These are phyloP conservation scores for Thecocarcelia acutangulata DNA, from an alignment of 2,888 invertebrate species.

Conservation along the genomic window DNA sequence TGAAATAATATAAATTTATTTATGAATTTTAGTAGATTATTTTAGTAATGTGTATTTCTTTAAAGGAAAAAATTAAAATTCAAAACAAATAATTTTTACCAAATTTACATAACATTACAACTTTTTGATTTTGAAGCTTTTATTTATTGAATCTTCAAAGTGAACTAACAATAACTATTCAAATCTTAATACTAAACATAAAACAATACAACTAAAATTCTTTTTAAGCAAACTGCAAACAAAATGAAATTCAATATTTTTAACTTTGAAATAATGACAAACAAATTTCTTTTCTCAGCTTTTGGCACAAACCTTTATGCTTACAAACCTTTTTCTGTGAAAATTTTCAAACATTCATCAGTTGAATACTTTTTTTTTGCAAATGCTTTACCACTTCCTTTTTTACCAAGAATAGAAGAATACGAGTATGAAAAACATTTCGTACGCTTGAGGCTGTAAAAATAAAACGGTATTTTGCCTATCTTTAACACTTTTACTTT, in stretches of 20 bases:
- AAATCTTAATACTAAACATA: too few species aligned
- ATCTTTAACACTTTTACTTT: constrained; percentile 38
- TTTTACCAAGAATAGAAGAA: constrained; percentile 8
- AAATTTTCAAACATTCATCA: constrained; percentile 35
- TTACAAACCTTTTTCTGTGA: constrained; percentile 16
- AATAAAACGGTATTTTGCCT: constrained; percentile 16
- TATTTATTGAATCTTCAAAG: too few species aligned
- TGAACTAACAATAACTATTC: too few species aligned
- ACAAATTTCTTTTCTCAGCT: neutral
- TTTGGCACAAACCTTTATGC: neutral
- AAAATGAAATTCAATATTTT: too few species aligned
- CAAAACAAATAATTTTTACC: too few species aligned
- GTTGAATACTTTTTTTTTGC: neutral
- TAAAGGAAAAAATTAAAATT: too few species aligned
- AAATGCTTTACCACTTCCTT: constrained; percentile 39
- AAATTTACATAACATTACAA: too few species aligned
- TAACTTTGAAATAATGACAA: too few species aligned
- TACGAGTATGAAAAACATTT: neutral
- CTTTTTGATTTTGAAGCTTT: too few species aligned
- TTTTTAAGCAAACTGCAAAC: too few species aligned
- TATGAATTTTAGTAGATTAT: constrained; percentile 39
- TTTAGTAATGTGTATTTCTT: too few species aligned
- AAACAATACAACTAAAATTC: too few species aligned
- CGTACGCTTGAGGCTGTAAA: constrained; percentile 42
- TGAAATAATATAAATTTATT: constrained; percentile 52